These are phyloP conservation scores for Ifrita kowaldi DNA, from an alignment of 2,113 vertebrate genomes.

Conservation along the genomic window DNA sequence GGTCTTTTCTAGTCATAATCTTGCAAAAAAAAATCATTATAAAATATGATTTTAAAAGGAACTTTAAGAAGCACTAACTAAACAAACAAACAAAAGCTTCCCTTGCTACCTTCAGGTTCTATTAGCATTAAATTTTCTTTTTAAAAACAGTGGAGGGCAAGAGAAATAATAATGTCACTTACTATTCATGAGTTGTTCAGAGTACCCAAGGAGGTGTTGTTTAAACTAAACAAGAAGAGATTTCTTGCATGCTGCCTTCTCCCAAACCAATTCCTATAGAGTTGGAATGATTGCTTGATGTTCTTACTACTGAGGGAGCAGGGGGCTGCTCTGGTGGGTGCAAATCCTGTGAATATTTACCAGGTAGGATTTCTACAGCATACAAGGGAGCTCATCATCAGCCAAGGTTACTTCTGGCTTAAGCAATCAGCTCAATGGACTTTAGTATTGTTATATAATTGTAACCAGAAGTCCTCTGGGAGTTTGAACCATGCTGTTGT, in stretches of 20 bases:
- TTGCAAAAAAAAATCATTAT: background rate
- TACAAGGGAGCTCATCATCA: background rate
- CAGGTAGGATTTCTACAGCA: background rate
- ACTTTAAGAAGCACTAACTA: background rate
- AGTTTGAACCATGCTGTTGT: background rate
- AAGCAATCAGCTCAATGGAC: background rate
- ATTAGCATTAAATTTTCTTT: background rate
- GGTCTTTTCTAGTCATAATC: background rate
- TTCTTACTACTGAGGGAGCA: background rate
- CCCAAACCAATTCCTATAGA: background rate
- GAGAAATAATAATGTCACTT: background rate
- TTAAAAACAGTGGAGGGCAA: background rate
- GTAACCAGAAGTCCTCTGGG: constrained; percentile 1
- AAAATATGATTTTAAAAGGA: background rate
- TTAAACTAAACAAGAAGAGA: background rate
- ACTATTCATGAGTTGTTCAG: background rate
- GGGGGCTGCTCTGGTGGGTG: background rate
- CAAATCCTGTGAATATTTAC: background rate
- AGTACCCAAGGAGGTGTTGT: background rate
- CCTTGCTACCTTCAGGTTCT: background rate
- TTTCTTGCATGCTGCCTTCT: background rate
- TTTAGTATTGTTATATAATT: constrained; percentile 34
- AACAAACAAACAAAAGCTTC: background rate
- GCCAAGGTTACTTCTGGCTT: constrained; percentile 10
- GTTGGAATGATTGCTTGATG: background rate